Evolutionary conservation across 1,140 invertebrate species (phyloP), one percentile per base, ranked within the genome.

Genomic region (Rhizoglyphus robini): DNA sequence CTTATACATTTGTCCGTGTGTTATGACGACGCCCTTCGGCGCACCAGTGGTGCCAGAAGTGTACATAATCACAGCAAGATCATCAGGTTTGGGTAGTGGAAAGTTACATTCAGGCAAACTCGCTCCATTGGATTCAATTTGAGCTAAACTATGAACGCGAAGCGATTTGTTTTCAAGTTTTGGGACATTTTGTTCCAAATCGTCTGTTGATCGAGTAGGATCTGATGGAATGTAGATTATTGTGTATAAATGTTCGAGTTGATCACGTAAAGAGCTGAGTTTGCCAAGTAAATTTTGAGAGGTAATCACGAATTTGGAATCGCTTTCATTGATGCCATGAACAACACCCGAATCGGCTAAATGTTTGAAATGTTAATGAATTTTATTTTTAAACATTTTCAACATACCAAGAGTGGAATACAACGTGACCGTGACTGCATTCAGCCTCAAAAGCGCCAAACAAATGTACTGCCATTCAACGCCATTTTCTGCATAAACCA

Each of bases 321-420:
- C 90, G 1, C 93, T 96, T 80, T 99, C 91, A 74, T 93, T 96
- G 69, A 66, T 15, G n/a, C 88, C 94, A 75, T 96, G 92, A 0
- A 88, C 83, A 49, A 99, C 87, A 3, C 92, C 95, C 8, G 97
- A 92, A 30, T 67, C 34, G 11, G 51, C 36, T 41, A n/a, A n/a
- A n/a, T n/a, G n/a, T n/a, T n/a, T n/a, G n/a, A n/a, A n/a, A n/a
- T n/a, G n/a, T n/a, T n/a, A n/a, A n/a, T n/a, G n/a, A n/a, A n/a
- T n/a, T n/a, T n/a, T n/a, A n/a, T n/a, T n/a, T n/a, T n/a, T n/a
- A n/a, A 41, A 11, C 8, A 41, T 11, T n/a, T n/a, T n/a, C n/a
- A n/a, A n/a, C 36, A 41, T 41, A 41, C 36, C 48, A n/a, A 59
- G 30, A 18, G 34, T 66, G 20, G 65, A 67, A 51, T 38, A 60